These are phyloP conservation scores for Amiota communis DNA, from an alignment of 2,888 invertebrate genomes.

Conservation along the genomic window DNA sequence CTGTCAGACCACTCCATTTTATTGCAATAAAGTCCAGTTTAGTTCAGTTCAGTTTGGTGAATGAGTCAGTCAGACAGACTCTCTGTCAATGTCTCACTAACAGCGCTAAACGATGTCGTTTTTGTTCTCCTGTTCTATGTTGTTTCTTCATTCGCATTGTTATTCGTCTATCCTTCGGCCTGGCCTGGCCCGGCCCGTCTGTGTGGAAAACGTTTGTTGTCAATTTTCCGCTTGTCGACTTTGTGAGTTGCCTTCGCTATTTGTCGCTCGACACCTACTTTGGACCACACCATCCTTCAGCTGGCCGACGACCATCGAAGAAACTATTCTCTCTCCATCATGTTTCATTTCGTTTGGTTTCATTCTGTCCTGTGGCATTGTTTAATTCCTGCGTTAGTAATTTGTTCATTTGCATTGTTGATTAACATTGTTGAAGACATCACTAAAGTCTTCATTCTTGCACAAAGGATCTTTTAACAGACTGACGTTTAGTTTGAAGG, in stretches of 20 bases:
- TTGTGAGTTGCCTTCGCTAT: constrained; percentile 50
- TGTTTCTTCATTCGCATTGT: constrained; percentile 36
- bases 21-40: no score
- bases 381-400: constrained; percentile 23
- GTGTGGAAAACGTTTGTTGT: constrained; percentile 59
- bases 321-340: not conserved
- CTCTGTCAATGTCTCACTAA: constrained; percentile 67
- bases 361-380: constrained; percentile 10
- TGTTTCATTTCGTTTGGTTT: constrained; percentile 17
- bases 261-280: no score
- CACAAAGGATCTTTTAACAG: constrained; percentile 4
- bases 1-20: not conserved
- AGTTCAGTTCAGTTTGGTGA: no score
- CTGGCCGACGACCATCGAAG: not conserved
- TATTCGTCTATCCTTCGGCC: constrained; percentile 15
- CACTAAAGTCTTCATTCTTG: not conserved
- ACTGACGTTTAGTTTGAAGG: not conserved
- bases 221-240: constrained; percentile 65
- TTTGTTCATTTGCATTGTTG: constrained; percentile 3
- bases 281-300: not conserved
- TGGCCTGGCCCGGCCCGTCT: not conserved
- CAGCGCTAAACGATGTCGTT: constrained; percentile 41
- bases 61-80: constrained; percentile 36
- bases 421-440: no score
- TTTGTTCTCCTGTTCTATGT: constrained; percentile 16